Base-by-base conservation (phyloP, 23 tunicate genomes). In the Clavelina lepadiformis region DNA sequence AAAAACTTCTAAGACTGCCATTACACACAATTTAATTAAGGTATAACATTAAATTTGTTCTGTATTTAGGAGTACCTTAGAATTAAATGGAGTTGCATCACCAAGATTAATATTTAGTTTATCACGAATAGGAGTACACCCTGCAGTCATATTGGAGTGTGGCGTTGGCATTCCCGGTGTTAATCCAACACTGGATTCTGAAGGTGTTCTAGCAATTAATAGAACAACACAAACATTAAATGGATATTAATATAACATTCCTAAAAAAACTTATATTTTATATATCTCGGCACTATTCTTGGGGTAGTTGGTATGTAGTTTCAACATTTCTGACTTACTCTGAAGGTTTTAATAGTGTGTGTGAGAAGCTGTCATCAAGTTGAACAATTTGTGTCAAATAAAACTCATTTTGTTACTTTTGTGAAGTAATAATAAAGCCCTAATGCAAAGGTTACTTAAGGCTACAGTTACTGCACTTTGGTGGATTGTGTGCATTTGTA, bases 111-210 rank as follows among this genome's bases (percentile, higher is more conserved):
- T 79, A 67, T 82, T 80, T 2, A 94, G 81, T 56, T 94, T 94
- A 66, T 94, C 99, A 4, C 91, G 80, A 21, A 86, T 74, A 3
- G 99, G 95, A 24, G 99, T 94, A 49, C 54, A 61, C 19, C 98
- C 98, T 31, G 98, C 82, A 41, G 98, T 84, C 45, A 55, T n/a
- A 25, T 55, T 46, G 31, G 82, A 33, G 30, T 71, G 71, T 3
- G 85, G 98, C 36, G 96, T 88, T 24, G 61, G 30, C 74, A 85
- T 70, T 11, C 85, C 94, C 8, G 98, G 98, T 5, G 93, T 93
- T 50, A 65, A 45, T 30, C 61, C 80, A 0, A 82, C 62, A 2
- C 85, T 50, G 13, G 66, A 32, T 7, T 59, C 74, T 35, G 74
- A 37, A 34, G 89, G 89, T 22, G 84, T 78, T 33, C 84, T 78